These are phyloP conservation scores for Boulengeromyrus knoepffleri DNA, from an alignment of 2,113 vertebrate species.

Conservation along the genomic window DNA sequence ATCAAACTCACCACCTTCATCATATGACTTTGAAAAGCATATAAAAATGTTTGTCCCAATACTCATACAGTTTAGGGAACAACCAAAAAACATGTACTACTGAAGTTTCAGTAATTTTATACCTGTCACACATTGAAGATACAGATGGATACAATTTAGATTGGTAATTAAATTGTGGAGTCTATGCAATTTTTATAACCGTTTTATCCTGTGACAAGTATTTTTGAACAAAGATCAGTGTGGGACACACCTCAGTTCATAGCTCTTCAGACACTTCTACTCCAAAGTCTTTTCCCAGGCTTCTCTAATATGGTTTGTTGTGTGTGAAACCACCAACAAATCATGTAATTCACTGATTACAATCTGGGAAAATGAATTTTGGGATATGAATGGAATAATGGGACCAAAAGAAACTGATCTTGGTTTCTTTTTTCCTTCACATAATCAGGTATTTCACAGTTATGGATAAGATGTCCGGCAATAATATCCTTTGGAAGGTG, in stretches of 20 bases:
- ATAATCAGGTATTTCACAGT: background rate
- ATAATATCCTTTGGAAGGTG: background rate
- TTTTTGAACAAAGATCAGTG: background rate
- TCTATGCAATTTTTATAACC: background rate
- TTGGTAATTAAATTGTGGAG: background rate
- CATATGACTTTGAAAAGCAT: background rate
- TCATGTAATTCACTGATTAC: background rate
- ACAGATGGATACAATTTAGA: background rate
- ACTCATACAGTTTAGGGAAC: background rate
- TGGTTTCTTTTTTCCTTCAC: background rate
- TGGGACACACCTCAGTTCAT: background rate
- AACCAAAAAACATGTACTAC: background rate
- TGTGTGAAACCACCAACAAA: background rate
- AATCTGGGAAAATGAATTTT: background rate
- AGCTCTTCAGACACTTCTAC: background rate
- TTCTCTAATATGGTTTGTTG: background rate
- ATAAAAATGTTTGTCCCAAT: background rate
- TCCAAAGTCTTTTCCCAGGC: background rate
- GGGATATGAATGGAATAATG: background rate
- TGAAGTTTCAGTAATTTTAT: background rate
- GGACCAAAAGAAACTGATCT: background rate
- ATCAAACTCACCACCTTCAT: background rate
- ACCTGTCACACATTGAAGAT: background rate
- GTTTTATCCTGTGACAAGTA: background rate
- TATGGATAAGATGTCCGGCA: background rate